Evolutionary conservation across 2,113 vertebrate species (phyloP), one percentile per base, ranked within the genome.

Genomic region (Pycnonotus jocosus): DNA sequence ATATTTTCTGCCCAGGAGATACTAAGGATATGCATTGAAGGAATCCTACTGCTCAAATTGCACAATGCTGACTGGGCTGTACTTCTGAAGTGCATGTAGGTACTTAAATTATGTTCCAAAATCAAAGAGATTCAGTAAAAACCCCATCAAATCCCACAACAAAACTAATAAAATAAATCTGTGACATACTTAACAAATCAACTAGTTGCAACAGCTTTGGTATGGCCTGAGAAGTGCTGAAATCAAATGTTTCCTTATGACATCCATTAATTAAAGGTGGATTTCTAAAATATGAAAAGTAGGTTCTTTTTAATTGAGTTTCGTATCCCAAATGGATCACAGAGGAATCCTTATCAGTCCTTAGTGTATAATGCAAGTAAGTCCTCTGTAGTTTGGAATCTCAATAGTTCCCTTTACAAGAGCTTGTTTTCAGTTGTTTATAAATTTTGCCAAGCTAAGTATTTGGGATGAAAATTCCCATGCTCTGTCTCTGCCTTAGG

Each of bases 381-480:
- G 30, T 65, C 31, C 23, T 72, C 45, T 76, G n/a, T 33, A 97
- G 89, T 25, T 53, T 28, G 28, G 50, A 23, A 79, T 76, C 65
- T 72, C 76, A 79, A 3, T 1, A 91, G 53, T 47, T 87, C 11
- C 50, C n/a, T 87, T 85, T 58, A 25, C 27, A 85, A 79, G 18
- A 53, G 7, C 50, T 79, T 89, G 53, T 79, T 93, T 87, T 50
- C 44, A 92, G 54, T 42, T 60, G n/a, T 48, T 87, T 79, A 72
- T 42, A 87, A 72, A 57, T 91, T 95, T 92, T 91, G 77, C 86
- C 78, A 91, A 85, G 80, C 70, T 57, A 91, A 95, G 88, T 90
- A 89, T 84, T 76, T 38, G 53, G 37, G 66, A 93, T 87, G 48
- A 95, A 96, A 95, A 91, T 93, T 93, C 91, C 45, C 77, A 85